These are phyloP conservation scores for Ageneiosus marmoratus DNA, from an alignment of 2,113 vertebrate species.

Conservation along the genomic window DNA sequence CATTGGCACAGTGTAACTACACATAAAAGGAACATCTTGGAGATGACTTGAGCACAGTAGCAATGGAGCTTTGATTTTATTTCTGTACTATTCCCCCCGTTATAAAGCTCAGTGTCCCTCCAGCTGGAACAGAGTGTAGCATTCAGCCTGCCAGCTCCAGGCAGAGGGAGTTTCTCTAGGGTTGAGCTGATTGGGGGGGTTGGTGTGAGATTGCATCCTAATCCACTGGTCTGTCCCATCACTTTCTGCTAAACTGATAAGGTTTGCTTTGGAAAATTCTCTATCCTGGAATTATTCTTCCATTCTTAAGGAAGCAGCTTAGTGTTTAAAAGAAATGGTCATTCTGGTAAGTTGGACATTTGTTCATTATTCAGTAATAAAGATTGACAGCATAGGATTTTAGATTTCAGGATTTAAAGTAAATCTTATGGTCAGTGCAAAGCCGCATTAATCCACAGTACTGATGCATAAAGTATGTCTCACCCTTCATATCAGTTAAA, in stretches of 20 bases:
- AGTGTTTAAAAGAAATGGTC: conserved; percentile 51
- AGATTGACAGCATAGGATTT: not conserved
- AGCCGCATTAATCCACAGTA: not conserved
- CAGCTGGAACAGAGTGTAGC: conserved; percentile 68
- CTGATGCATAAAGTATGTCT: not conserved
- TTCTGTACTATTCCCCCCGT: not conserved
- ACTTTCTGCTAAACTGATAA: conserved; percentile 69
- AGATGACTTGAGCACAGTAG: not conserved
- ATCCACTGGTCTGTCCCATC: conserved; percentile 77
- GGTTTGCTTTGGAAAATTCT: conserved; percentile 61
- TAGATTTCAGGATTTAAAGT: not conserved
- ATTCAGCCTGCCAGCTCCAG: conserved; percentile 49
- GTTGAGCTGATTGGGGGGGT: conserved; percentile 70
- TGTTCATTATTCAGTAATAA: not conserved
- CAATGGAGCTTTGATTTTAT: not conserved
- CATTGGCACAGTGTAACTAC: too few relatives aligned
- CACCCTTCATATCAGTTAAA: not conserved
- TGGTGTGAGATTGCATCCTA: conserved; percentile 76
- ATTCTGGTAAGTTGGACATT: conserved; percentile 71
- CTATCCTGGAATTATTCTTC: conserved; percentile 35
- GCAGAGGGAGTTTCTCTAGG: conserved; percentile 57
- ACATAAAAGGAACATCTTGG: not conserved
- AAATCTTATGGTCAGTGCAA: not conserved
- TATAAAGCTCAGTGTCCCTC: conserved; percentile 52
- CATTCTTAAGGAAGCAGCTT: conserved; percentile 26